Conservation (phyloP, 2,797 vertebrate species). For the Anguilla marmorata region DNA sequence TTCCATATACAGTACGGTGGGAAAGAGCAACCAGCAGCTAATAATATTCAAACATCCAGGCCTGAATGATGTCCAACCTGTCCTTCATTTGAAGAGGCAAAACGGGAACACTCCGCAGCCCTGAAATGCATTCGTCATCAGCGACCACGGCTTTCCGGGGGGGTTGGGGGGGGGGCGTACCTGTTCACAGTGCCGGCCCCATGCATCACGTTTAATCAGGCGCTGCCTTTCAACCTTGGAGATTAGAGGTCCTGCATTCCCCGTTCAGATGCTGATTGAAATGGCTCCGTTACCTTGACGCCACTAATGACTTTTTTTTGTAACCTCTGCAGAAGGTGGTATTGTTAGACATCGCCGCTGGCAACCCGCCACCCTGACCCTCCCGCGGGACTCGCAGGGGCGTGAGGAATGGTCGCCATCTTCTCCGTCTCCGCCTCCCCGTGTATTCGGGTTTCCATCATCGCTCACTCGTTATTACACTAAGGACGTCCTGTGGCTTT, state of each 20-base stretch:
- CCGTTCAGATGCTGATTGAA: not conserved
- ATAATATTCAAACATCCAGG: not conserved
- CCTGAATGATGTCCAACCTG: no score
- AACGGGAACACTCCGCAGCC: slow-evolving; percentile 18
- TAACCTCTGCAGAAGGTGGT: not conserved
- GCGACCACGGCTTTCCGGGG: not conserved
- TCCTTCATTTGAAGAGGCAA: slow-evolving; percentile 33
- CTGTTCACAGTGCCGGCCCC: not conserved
- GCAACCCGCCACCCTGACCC: not conserved
- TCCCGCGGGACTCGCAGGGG: not conserved
- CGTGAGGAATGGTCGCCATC: not conserved
- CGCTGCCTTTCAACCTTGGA: not conserved
- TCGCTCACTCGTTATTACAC: not conserved
- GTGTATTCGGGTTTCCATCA: not conserved
- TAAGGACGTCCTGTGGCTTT: not conserved
- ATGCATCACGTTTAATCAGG: not conserved
- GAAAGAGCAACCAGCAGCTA: not conserved
- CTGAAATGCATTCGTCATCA: not conserved
- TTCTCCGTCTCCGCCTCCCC: not conserved
- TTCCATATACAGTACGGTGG: not conserved
- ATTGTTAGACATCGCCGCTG: not conserved
- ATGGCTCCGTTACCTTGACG: not conserved
- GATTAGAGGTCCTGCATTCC: not conserved
- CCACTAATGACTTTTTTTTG: slow-evolving; percentile 15
- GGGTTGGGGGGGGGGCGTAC: not conserved